phyloP scores from a whole-genome alignment of 2,888 invertebrate species.

The Philhelius pedissequus region DNA sequence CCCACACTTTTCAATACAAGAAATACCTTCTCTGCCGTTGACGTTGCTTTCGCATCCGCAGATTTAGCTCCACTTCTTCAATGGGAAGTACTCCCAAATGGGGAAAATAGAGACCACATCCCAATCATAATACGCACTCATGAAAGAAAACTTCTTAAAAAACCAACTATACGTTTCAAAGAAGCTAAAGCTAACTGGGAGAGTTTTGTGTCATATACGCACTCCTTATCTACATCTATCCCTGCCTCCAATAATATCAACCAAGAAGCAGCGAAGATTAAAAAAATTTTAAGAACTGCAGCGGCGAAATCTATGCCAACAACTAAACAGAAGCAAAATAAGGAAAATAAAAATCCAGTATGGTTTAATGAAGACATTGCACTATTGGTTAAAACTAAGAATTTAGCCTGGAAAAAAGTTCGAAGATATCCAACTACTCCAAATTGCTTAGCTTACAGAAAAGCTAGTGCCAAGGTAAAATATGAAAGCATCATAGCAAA shows the following conservation, averaged over 20 bases:
- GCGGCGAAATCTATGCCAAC: neutral
- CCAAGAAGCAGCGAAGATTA: neutral
- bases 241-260: neutral
- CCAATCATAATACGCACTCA: too few species aligned
- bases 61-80: too few species aligned
- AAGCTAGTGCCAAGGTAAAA: neutral
- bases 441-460: neutral
- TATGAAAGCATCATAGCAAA: neutral
- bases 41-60: too few species aligned
- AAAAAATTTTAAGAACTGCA: neutral
- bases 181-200: slow-evolving; percentile 11
- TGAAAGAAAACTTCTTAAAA: neutral
- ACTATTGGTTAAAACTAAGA: neutral
- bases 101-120: too few species aligned
- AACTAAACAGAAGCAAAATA: neutral
- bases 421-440: neutral
- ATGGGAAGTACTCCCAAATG: too few species aligned
- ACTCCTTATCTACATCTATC: neutral
- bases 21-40: too few species aligned
- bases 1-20: too few species aligned
- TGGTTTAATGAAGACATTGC: neutral
- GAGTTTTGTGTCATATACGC: neutral
- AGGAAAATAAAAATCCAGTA: neutral
- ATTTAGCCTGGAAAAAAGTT: neutral
- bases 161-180: neutral